Evolutionary conservation across 1,140 invertebrate species (phyloP).

Genomic region (Sycophaga agraensis): DNA sequence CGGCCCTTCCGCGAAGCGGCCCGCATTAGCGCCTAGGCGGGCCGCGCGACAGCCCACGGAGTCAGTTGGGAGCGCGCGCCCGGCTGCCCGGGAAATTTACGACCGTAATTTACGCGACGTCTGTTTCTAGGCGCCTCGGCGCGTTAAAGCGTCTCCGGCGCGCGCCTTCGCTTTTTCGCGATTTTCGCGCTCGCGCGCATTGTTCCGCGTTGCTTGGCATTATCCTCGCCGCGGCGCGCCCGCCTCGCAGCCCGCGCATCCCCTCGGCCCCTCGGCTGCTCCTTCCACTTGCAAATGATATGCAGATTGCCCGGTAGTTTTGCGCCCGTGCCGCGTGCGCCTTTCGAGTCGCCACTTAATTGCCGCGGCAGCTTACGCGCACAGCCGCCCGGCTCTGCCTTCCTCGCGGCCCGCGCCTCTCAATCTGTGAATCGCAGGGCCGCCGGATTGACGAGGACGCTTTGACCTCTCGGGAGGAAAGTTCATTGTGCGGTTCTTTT

Average conservation of each 20-base stretch:
- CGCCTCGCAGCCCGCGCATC: no score
- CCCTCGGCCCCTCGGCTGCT: no score
- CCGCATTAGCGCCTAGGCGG: no score
- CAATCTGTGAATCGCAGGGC: no score
- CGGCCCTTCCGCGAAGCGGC: no score
- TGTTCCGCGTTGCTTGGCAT: constrained; percentile 12
- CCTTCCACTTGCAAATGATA: constrained; percentile 22
- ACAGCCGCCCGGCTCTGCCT: not conserved
- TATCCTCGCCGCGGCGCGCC: no score
- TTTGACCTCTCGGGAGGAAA: no score
- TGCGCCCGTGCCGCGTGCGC: not conserved
- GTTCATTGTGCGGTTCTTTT: not conserved
- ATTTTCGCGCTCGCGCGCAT: constrained; percentile 2
- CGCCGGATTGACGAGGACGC: no score
- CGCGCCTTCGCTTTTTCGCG: constrained; percentile 3
- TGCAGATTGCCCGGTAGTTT: constrained; percentile 26
- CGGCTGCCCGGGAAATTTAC: constrained; percentile 28
- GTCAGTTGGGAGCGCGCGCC: no score
- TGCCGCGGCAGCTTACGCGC: not conserved
- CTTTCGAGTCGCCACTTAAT: not conserved
- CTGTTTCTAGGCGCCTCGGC: constrained; percentile 11
- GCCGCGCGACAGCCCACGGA: no score
- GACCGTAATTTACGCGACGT: constrained; percentile 33
- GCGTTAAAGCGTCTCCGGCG: constrained; percentile 11
- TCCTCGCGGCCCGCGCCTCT: not conserved